Evolutionary conservation across 2,113 vertebrate genomes (phyloP).

Genomic region (Brachyhypopomus occidentalis): DNA sequence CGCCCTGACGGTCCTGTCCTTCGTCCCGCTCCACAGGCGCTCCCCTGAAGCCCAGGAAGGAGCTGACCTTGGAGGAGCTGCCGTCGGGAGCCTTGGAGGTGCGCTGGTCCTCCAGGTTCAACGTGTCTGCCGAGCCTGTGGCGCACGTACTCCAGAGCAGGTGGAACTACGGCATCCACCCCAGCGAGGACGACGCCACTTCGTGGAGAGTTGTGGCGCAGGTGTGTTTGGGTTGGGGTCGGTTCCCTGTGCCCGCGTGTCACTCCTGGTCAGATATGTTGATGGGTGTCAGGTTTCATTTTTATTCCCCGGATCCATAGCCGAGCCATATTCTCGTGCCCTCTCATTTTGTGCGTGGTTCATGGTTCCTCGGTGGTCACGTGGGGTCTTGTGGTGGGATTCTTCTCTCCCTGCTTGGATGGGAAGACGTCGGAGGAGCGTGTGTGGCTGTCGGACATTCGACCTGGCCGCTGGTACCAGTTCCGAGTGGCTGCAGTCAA

Average conservation of each 20-base stretch:
- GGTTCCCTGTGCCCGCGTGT: neutral
- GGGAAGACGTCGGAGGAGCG: slow-evolving; percentile 83
- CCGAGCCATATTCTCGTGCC: too few relatives aligned
- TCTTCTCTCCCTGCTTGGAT: slow-evolving; percentile 4
- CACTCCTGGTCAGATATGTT: too few relatives aligned
- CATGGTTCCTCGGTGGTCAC: too few relatives aligned
- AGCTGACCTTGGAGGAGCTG: slow-evolving; percentile 81
- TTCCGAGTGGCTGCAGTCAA: slow-evolving; percentile 91
- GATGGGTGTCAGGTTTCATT: too few relatives aligned
- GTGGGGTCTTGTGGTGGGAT: neutral
- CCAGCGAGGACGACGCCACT: slow-evolving; percentile 86
- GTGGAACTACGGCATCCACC: slow-evolving; percentile 93
- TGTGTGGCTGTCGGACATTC: slow-evolving; percentile 71
- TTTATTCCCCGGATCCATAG: too few relatives aligned
- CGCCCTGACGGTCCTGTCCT: neutral
- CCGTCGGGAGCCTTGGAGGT: slow-evolving; percentile 80
- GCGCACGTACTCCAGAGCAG: slow-evolving; percentile 85
- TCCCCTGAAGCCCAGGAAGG: slow-evolving; percentile 89
- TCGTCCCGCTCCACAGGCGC: slow-evolving; percentile 72
- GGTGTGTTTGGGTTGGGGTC: slow-evolving; percentile 64
- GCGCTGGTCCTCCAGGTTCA: slow-evolving; percentile 89
- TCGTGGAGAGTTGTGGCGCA: slow-evolving; percentile 84
- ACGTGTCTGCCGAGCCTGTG: slow-evolving; percentile 88
- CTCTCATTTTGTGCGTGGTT: too few relatives aligned
- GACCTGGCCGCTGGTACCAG: slow-evolving; percentile 91